These are phyloP conservation scores for Thinocorus orbignyianus DNA, from an alignment of 2,113 vertebrate genomes.

Conservation along the genomic window DNA sequence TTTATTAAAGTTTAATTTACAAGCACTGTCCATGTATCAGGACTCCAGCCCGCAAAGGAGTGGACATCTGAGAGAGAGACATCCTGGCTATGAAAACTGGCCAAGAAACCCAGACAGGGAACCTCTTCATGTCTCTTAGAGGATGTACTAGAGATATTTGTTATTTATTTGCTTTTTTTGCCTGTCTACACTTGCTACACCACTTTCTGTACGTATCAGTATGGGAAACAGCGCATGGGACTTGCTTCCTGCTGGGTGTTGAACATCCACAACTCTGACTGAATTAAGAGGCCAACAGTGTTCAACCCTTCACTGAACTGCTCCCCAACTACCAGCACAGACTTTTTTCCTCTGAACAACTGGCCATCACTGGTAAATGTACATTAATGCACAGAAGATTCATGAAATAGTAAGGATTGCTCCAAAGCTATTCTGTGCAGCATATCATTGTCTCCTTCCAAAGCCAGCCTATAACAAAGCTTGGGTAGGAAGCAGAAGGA, in stretches of 20 bases:
- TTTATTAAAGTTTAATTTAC: not conserved
- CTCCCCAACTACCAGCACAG: not conserved
- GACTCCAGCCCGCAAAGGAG: not conserved
- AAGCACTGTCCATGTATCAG: not conserved
- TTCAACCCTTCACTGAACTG: not conserved
- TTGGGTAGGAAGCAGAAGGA: constrained; percentile 43
- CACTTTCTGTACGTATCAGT: not conserved
- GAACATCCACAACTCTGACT: not conserved
- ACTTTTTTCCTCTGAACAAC: not conserved
- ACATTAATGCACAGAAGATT: not conserved
- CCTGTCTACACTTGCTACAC: not conserved
- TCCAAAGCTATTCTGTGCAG: not conserved
- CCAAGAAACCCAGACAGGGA: not conserved
- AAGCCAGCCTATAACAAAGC: constrained; percentile 6
- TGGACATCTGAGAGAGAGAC: not conserved
- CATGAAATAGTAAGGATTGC: not conserved
- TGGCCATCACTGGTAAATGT: not conserved
- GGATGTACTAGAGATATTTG: not conserved
- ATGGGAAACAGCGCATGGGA: not conserved
- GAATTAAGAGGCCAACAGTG: not conserved
- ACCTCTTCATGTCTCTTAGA: not conserved
- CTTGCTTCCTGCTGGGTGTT: not conserved
- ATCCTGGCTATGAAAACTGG: not conserved
- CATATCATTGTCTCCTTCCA: not conserved
- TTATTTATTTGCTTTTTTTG: not conserved